Conservation (phyloP, 2,888 invertebrate genomes). For the Lithophane leautieri region DNA sequence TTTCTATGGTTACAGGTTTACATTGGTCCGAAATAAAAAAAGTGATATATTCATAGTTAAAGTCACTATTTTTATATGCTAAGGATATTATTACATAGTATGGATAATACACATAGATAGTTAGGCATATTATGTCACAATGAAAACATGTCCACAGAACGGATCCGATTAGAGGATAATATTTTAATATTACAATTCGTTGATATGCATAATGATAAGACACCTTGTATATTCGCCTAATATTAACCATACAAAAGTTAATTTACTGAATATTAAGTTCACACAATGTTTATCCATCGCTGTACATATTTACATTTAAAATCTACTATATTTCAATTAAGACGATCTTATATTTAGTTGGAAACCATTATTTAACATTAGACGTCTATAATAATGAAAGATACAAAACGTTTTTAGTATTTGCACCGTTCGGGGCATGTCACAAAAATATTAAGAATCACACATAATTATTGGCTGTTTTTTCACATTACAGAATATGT, state of each 20-base stretch:
- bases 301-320: slow-evolving; percentile 86
- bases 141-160: slow-evolving; percentile 67
- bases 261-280: slow-evolving; percentile 70
- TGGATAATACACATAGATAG: slow-evolving; percentile 58
- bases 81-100: slow-evolving; percentile 51
- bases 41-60: slow-evolving; percentile 40
- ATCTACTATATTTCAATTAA: slow-evolving; percentile 60
- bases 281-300: slow-evolving; percentile 73
- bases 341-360: slow-evolving; percentile 55
- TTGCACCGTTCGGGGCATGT: slow-evolving; percentile 43
- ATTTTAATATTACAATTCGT: slow-evolving; percentile 84
- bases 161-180: slow-evolving; percentile 65
- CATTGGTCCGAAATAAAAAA: slow-evolving; percentile 62
- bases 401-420: slow-evolving; percentile 40
- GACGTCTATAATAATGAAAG: slow-evolving; percentile 48
- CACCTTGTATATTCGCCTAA: slow-evolving; percentile 88
- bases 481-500: slow-evolving; percentile 9
- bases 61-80: slow-evolving; percentile 44
- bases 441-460: slow-evolving; percentile 45
- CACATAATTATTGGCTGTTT: slow-evolving; percentile 14
- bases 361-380: slow-evolving; percentile 54
- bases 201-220: slow-evolving; percentile 90
- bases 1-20: slow-evolving; percentile 26
- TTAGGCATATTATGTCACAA: slow-evolving; percentile 64
- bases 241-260: slow-evolving; percentile 84